Evolutionary conservation across 2,888 invertebrate species (phyloP).

Genomic region (Tuberolachnus salignus): DNA sequence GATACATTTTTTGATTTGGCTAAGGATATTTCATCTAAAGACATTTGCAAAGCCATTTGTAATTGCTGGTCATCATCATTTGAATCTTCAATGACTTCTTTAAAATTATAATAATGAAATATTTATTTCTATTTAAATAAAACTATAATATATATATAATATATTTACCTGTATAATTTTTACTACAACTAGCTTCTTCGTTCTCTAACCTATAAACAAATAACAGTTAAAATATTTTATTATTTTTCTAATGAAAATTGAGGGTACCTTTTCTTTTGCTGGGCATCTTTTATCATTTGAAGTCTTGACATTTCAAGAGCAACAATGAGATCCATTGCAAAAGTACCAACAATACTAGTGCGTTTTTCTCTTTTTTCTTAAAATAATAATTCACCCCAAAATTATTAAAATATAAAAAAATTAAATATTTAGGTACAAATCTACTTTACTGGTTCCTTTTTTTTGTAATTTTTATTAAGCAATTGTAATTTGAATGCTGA

Average conservation of each 20-base stretch:
- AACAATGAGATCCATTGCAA: constrained; percentile 68
- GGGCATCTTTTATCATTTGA: constrained; percentile 70
- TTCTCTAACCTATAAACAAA: constrained; percentile 28
- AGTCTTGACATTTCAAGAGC: constrained; percentile 73
- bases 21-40: constrained; percentile 50
- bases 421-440: neutral
- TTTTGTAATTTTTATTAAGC: too few relatives aligned
- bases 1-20: constrained; percentile 21
- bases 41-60: constrained; percentile 53
- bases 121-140: neutral
- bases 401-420: neutral
- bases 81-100: constrained; percentile 35
- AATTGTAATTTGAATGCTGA: too few relatives aligned
- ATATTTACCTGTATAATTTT: constrained; percentile 29
- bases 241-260: neutral
- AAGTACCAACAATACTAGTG: constrained; percentile 51
- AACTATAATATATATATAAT: neutral
- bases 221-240: neutral
- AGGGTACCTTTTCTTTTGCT: constrained; percentile 64
- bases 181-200: constrained; percentile 52
- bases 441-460: too few relatives aligned
- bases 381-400: neutral
- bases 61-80: constrained; percentile 46
- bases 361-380: constrained; percentile 53
- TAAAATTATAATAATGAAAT: constrained; percentile 8